Base-by-base conservation (phyloP, 2,888 invertebrate genomes). In the Rhagophthalmus giganteus region DNA sequence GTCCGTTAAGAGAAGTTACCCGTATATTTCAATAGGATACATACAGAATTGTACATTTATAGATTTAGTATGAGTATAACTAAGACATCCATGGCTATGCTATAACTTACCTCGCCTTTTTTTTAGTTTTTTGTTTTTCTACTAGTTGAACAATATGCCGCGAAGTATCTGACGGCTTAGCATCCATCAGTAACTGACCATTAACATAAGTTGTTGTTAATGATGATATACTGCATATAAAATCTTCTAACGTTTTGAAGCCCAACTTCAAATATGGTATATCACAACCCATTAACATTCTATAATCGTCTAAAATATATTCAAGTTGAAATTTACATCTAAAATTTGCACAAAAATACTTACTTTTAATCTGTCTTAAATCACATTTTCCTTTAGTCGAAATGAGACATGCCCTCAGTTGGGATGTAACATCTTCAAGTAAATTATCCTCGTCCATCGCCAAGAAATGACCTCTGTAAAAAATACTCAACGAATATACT, bases 201-300 rank as follows among this genome's bases (percentile, higher is more conserved):
- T 79, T 75, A n/a, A 74, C 74, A 79, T 63, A 85, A 77, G 15
- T 81, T 79, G 7, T 84, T 81, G 10, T 14, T 11, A 54, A 20
- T 3, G 54, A 24, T 8, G 54, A 38, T 30, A 81, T 78, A 55
- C 78, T 78, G 24, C 73, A 63, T 47, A 88, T 74, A 54, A 88
- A 76, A 25, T 82, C 81, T 50, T 83, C 81, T 5, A 87, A 70
- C 5, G 74, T 73, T 26, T 72, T 63, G 70, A 77, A 86, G 2
- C 87, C 87, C 44, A 85, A 72, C 59, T 76, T 76, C 48, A 71
- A 74, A 61, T 73, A 87, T 3, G 87, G 87, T 60, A 88, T 82
- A 59, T 74, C 73, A 65, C 79, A 79, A 14, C 85, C 85, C 67
- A 85, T 81, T 14, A 87, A 69, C 58, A 79, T 79, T 38, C 70